These are phyloP conservation scores for Calliopum simillimum DNA, from an alignment of 2,888 invertebrate species.

Conservation along the genomic window DNA sequence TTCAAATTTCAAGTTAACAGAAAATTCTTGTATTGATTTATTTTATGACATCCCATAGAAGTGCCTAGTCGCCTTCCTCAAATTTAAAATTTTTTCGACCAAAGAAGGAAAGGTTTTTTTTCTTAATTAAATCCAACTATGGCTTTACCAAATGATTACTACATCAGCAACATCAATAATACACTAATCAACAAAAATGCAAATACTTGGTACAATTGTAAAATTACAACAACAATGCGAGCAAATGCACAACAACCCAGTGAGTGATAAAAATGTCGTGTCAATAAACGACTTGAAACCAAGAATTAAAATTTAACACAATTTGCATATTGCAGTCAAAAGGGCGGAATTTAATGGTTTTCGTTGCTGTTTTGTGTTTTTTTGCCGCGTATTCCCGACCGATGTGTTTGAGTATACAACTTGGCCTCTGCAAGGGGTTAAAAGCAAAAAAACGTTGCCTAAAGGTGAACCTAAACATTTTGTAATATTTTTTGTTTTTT, in stretches of 20 bases:
- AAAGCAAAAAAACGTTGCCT: too few relatives aligned
- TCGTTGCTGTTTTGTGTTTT: too few relatives aligned
- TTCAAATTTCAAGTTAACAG: too few relatives aligned
- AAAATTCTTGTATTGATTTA: too few relatives aligned
- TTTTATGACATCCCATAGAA: too few relatives aligned
- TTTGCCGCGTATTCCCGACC: neutral
- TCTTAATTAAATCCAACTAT: too few relatives aligned
- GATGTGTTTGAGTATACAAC: neutral
- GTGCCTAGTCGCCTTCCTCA: too few relatives aligned
- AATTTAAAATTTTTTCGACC: too few relatives aligned
- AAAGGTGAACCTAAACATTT: conserved; percentile 12
- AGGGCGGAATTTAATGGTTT: conserved; percentile 48
- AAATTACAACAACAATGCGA: conserved; percentile 3
- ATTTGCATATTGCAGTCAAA: conserved; percentile 63
- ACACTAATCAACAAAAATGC: neutral
- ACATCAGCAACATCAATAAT: neutral
- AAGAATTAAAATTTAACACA: conserved; percentile 9
- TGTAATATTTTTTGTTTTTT: conserved; percentile 7
- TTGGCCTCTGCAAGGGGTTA: too few relatives aligned
- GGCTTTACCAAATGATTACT: too few relatives aligned
- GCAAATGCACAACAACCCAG: neutral
- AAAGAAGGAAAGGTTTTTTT: too few relatives aligned
- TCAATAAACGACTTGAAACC: conserved; percentile 11
- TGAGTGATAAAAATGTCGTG: neutral
- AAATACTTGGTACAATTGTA: neutral